Evolutionary conservation across 1,140 invertebrate species (phyloP), one percentile per base, ranked within the genome.

Genomic region (Phthorimaea operculella): DNA sequence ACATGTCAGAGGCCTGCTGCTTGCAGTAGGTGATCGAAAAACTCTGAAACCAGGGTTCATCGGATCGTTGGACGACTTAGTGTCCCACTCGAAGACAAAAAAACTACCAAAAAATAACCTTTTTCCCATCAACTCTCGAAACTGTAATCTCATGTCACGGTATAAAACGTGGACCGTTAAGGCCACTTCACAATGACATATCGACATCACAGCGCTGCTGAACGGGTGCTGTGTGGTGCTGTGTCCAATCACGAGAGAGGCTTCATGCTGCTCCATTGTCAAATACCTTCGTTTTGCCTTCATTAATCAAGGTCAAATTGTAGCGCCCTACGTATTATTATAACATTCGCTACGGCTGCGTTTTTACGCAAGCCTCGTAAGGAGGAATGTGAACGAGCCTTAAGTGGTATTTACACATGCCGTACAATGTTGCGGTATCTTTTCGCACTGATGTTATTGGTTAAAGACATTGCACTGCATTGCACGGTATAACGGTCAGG

Each of bases 241-340:
- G 68, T 69, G 62, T 60, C 69, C 70, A 79, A 81, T 78, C 74
- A 60, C 78, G 16, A 75, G 57, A 69, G 78, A 61, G 58, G 54
- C 54, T 44, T 66, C 80, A 63, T 66, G 80, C 80, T 81, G 80
- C 5, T 77, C 70, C 58, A 69, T 83, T 80, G 74, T 80, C 74
- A 74, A 69, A 6, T 68, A 51, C 57, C 48, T n/a, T n/a, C n/a
- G n/a, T n/a, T n/a, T n/a, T n/a, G 58, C 14, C 59, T 48, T 68
- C 78, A 83, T 83, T 76, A 83, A 83, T 83, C 80, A 78, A 69
- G 55, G 55, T 64, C 70, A 69, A 70, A 76, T 76, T 66, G 74
- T 59, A 55, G 39, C 52, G 58, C 50, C 50, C 49, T 53, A 51
- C 56, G 60, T 66, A 66, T 60, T 68, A 59, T 68, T 66, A n/a